These are phyloP conservation scores for Drosophila punjabiensis DNA, from an alignment of 1,140 invertebrate genomes.

Conservation along the genomic window DNA sequence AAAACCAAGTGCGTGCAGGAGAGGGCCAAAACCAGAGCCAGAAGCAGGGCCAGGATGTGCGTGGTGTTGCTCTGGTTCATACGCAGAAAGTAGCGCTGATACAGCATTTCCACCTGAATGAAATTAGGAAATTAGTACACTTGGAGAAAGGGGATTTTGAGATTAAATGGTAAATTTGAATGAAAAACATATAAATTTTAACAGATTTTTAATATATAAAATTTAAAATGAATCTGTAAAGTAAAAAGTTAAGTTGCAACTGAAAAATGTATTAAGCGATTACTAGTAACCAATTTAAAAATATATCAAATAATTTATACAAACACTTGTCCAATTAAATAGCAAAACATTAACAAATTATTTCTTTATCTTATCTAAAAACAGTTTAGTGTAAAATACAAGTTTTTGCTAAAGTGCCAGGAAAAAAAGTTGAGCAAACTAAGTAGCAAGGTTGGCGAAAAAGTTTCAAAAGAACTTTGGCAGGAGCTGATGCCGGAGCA, in stretches of 20 bases:
- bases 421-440: slow-evolving; percentile 24
- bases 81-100: slow-evolving; percentile 96
- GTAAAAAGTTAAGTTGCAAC: background rate
- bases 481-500: background rate
- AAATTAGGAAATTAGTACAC: slow-evolving; percentile 10
- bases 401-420: slow-evolving; percentile 11
- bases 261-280: no score
- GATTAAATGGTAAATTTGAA: background rate
- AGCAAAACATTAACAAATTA: background rate
- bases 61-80: slow-evolving; percentile 97
- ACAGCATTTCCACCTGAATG: slow-evolving; percentile 93
- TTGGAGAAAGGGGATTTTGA: background rate
- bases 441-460: slow-evolving; percentile 38
- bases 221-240: no score
- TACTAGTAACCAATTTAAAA: background rate
- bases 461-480: slow-evolving; percentile 31
- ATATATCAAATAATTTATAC: no score
- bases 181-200: background rate
- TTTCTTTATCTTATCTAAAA: background rate
- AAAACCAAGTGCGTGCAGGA: slow-evolving; percentile 86
- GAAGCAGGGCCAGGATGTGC: slow-evolving; percentile 91
- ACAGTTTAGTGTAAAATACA: background rate
- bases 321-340: background rate
- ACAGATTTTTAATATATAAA: background rate
- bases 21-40: slow-evolving; percentile 89